Percentiles rank a stretch among this genome's conserved stretches.
Conservation (phyloP, 2,113 vertebrate genomes). For the Mellivora capensis region DNA sequence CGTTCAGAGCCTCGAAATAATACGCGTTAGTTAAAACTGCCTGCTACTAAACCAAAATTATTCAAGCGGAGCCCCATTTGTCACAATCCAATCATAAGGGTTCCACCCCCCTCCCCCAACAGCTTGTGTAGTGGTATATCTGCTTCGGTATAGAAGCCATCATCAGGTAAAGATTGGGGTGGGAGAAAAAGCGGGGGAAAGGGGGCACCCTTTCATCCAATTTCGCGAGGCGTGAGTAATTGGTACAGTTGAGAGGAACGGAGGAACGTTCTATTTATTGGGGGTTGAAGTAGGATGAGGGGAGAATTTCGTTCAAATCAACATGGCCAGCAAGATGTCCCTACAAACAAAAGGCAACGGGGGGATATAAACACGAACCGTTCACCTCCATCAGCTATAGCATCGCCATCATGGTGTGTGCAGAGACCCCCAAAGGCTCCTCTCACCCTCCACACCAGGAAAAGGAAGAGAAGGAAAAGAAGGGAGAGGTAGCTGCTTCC, state of each 20-base stretch:
- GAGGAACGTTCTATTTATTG: constrained; percentile 64
- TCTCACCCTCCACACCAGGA: constrained; percentile 33
- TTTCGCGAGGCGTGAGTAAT: neutral
- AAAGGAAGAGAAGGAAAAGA: neutral
- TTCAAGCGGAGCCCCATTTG: constrained; percentile 64
- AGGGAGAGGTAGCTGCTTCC: neutral
- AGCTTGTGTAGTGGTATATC: constrained; percentile 49
- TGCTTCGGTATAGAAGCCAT: constrained; percentile 68
- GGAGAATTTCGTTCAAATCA: constrained; percentile 56
- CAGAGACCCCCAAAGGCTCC: constrained; percentile 26
- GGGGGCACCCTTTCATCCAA: constrained; percentile 60
- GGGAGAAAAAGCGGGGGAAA: neutral
- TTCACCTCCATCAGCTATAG: constrained; percentile 66
- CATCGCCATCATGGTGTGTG: constrained; percentile 69
- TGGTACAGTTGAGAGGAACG: constrained; percentile 59
- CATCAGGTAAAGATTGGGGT: constrained; percentile 66
- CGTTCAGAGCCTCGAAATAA: constrained; percentile 56
- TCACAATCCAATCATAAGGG: constrained; percentile 70
- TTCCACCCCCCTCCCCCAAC: constrained; percentile 57
- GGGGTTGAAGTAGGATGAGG: constrained; percentile 21
- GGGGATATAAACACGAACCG: constrained; percentile 63
- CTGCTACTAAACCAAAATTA: constrained; percentile 65
- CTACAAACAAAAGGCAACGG: constrained; percentile 62
- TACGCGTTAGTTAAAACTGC: constrained; percentile 67
- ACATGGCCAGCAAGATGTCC: constrained; percentile 45